Conservation (phyloP, 2,888 invertebrate species). For the Rhingia campestris region DNA sequence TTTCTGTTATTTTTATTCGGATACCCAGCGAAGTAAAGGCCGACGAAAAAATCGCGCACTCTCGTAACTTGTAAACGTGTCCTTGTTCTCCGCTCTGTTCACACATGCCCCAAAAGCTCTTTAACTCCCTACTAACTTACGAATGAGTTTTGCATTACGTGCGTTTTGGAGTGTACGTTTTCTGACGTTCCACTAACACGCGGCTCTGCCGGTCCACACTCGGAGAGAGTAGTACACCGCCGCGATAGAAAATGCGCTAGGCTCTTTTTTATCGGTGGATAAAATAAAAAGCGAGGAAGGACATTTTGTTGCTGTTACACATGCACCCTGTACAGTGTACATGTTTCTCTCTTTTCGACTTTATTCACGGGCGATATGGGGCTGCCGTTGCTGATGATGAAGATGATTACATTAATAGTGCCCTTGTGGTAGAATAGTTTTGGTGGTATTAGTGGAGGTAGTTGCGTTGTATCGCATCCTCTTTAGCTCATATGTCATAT, state of each 20-base stretch:
- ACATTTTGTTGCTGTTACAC: constrained; percentile 23
- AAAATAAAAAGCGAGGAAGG: not conserved
- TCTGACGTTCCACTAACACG: constrained; percentile 19
- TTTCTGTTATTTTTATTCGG: constrained; percentile 7
- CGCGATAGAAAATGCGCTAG: constrained; percentile 39
- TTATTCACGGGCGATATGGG: constrained; percentile 5
- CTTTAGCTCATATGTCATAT: constrained; percentile 71
- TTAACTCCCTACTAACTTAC: constrained; percentile 40
- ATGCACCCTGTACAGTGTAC: constrained; percentile 17
- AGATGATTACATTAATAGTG: constrained; percentile 71
- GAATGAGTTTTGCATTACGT: constrained; percentile 56
- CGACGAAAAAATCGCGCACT: constrained; percentile 51
- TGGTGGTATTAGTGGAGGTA: constrained; percentile 61
- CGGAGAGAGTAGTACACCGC: constrained; percentile 31
- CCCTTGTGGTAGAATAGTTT: constrained; percentile 71
- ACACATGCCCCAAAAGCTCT: constrained; percentile 64
- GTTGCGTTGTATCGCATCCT: constrained; percentile 71
- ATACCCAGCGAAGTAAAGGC: constrained; percentile 1
- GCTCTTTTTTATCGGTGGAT: constrained; percentile 21
- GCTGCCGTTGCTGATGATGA: constrained; percentile 50
- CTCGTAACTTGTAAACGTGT: constrained; percentile 56
- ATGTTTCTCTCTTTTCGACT: constrained; percentile 52
- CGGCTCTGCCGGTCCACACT: not conserved
- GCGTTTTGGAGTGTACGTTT: constrained; percentile 63
- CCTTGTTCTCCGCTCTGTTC: constrained; percentile 50